Base-by-base conservation (phyloP, 2,113 vertebrate species). In the Cynoglossus semilaevis region DNA sequence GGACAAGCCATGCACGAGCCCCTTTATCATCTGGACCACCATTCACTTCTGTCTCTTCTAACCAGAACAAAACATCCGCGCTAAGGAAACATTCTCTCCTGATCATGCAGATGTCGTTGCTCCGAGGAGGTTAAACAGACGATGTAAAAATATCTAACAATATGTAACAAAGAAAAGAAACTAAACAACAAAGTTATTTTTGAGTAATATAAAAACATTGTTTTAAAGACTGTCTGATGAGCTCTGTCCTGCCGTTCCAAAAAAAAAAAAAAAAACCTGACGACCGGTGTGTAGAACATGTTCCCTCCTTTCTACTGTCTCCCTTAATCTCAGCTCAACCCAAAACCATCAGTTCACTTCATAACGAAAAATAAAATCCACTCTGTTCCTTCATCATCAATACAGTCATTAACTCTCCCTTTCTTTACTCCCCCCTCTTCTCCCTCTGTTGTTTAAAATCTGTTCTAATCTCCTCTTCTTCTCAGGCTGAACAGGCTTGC, bases 401-500 rank as follows among this genome's bases (percentile, higher is more conserved):
- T 51, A 37, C 60, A 52, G 70, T 74, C 79, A 67, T 79, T 53
- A 70, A 74, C 47, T 75, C 73, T 68, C 58, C 45, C 46, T 68
- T 41, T 14, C 10, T 41, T 12, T 10, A 9, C 3, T 3, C 37
- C 9, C 7, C 37, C 37, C 12, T 12, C 37, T 38, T 12, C 37
- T 38, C 9, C 37, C 12, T 12, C 37, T 38, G 9, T 12, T 38
- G 9, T 2, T 38, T 29, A 29, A 29, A 29, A 29, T 29, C 22
- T 29, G 22, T 29, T 29, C 22, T 29, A 29, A 29, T 12, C 37
- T 38, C 38, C 38, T 41, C 12, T 12, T 41, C 72, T 65, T 81
- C 84, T 75, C 84, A 77, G 81, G 74, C 85, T 80, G 74, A 61
- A 85, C 75, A 76, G 78, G 67, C 84, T 73, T 68, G 83, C 81